Evolutionary conservation across 2,113 vertebrate genomes (phyloP).

Genomic region (Chascanopsetta lugubris): DNA sequence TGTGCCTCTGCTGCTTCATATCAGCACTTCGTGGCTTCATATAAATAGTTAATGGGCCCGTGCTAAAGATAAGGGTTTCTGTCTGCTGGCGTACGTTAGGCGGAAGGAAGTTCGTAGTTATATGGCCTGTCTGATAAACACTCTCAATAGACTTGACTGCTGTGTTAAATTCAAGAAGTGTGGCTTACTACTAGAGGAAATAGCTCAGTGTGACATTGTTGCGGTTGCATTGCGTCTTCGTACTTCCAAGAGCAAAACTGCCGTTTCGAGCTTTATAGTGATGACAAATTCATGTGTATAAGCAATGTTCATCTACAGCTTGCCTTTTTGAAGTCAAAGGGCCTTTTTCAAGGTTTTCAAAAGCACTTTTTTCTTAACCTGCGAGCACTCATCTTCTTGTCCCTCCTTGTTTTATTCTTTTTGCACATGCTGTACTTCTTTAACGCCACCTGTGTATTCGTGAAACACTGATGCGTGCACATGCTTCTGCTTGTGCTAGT

Average conservation of each 20-base stretch:
- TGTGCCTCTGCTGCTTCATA: slow-evolving; percentile 26
- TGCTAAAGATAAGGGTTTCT: slow-evolving; percentile 18
- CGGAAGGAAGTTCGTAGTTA: slow-evolving; percentile 19
- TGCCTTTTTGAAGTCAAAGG: too few species aligned
- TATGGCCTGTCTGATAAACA: slow-evolving; percentile 15
- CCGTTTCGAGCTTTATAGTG: neutral
- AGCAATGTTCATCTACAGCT: neutral
- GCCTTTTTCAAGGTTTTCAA: too few species aligned
- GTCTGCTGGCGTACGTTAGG: neutral
- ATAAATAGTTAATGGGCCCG: slow-evolving; percentile 31
- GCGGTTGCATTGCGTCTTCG: neutral
- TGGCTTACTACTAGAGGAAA: neutral
- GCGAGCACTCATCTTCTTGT: neutral
- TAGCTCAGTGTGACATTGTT: neutral
- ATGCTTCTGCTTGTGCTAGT: too few species aligned
- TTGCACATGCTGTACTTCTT: neutral
- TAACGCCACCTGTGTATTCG: neutral
- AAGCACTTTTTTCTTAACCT: neutral
- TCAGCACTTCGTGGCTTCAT: slow-evolving; percentile 16
- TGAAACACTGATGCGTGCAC: neutral
- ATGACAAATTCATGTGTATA: neutral
- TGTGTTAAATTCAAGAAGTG: neutral
- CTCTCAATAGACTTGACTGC: neutral
- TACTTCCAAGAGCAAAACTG: neutral
- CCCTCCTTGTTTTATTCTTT: neutral